Percentiles rank a stretch among this genome's conserved stretches.
Conservation (phyloP, 2,888 invertebrate species). For the Pandemis cinnamomeana region DNA sequence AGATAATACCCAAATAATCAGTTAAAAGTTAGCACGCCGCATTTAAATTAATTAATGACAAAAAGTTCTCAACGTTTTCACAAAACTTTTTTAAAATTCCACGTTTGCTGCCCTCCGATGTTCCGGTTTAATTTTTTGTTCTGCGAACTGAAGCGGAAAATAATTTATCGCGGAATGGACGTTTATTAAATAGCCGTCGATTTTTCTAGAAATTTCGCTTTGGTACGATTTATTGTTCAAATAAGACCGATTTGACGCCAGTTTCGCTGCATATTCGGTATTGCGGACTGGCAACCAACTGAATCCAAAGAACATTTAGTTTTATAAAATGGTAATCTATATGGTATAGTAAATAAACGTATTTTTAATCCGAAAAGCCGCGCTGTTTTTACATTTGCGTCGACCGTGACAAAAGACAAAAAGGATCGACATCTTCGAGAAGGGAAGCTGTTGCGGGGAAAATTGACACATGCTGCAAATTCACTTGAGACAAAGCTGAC, state of each 20-base stretch:
- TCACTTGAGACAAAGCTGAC: too few relatives aligned
- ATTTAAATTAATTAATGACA: conserved; percentile 18
- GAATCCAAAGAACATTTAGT: too few relatives aligned
- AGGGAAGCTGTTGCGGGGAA: too few relatives aligned
- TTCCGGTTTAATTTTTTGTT: conserved; percentile 28
- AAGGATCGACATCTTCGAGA: too few relatives aligned
- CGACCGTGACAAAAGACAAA: too few relatives aligned
- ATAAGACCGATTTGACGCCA: conserved; percentile 7
- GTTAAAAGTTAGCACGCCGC: background rate
- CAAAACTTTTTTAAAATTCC: conserved; percentile 9
- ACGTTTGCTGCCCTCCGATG: conserved; percentile 19
- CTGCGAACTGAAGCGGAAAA: conserved; percentile 5
- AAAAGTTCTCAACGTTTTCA: background rate
- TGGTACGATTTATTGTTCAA: conserved; percentile 34
- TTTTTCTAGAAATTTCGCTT: conserved; percentile 21
- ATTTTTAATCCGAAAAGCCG: too few relatives aligned
- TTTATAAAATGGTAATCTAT: too few relatives aligned
- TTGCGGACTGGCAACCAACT: too few relatives aligned
- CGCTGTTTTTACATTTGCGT: too few relatives aligned
- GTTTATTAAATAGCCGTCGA: conserved; percentile 33
- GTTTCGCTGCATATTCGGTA: conserved; percentile 17
- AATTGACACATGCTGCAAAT: too few relatives aligned
- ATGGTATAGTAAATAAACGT: too few relatives aligned
- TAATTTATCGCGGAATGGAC: conserved; percentile 29
- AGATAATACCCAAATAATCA: too few relatives aligned